Evolutionary conservation across 2,888 invertebrate species (phyloP).

Genomic region (Phortica okadai): DNA sequence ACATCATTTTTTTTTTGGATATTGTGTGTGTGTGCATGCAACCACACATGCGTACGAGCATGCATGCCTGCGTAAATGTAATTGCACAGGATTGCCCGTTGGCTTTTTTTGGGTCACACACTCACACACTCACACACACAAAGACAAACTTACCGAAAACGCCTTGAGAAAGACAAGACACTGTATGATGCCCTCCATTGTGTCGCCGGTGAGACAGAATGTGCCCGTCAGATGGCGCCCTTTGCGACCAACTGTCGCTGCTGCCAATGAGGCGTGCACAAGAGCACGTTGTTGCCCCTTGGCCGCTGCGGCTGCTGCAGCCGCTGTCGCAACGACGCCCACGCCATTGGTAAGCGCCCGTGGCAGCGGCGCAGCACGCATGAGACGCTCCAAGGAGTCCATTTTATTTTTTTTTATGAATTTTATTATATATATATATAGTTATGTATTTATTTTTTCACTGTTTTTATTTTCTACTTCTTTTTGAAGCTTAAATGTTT

Average conservation of each 20-base stretch:
- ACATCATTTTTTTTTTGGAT: too few relatives aligned
- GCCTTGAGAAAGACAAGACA: conserved; percentile 94
- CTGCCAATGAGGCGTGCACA: conserved; percentile 86
- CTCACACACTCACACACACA: not conserved
- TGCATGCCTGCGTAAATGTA: too few relatives aligned
- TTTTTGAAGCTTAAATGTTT: conserved; percentile 35
- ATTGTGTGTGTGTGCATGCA: too few relatives aligned
- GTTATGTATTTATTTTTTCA: not conserved
- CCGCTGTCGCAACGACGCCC: conserved; percentile 65
- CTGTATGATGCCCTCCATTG: conserved; percentile 95
- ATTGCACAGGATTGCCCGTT: too few relatives aligned
- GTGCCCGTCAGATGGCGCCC: conserved; percentile 91
- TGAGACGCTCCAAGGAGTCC: conserved; percentile 90
- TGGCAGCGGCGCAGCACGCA: conserved; percentile 83
- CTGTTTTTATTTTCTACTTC: conserved; percentile 20
- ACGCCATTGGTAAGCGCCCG: conserved; percentile 80
- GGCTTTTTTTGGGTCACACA: not conserved
- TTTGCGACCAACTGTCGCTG: conserved; percentile 84
- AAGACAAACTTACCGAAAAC: conserved; percentile 87
- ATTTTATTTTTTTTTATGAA: conserved; percentile 74
- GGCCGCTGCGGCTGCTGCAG: conserved; percentile 58
- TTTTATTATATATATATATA: conserved; percentile 32
- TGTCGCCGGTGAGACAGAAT: conserved; percentile 92
- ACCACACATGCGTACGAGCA: too few relatives aligned
- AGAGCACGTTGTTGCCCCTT: conserved; percentile 81